A percentile compares a stretch with the other conserved stretches of the same genome.
Evolutionary conservation across 1,140 invertebrate genomes (phyloP).

Genomic region (Drosophila sp.): DNA sequence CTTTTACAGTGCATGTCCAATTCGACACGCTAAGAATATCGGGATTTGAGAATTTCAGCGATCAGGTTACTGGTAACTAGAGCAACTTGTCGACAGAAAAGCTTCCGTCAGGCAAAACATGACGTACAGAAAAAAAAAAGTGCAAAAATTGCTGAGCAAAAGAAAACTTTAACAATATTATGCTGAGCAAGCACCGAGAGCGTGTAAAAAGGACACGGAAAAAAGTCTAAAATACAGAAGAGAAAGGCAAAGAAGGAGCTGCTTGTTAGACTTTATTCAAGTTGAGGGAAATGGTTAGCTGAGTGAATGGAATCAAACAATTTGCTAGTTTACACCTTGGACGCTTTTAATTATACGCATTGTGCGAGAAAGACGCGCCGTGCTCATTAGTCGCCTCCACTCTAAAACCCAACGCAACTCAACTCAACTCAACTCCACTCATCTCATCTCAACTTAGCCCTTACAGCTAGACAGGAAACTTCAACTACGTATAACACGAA

Average conservation of each 20-base stretch:
- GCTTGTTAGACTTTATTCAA: conserved; percentile 25
- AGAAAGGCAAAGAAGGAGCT: not conserved
- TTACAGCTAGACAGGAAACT: conserved; percentile 41
- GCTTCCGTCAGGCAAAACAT: conserved; percentile 47
- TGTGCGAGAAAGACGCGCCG: conserved; percentile 52
- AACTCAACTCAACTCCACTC: not conserved
- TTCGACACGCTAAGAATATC: conserved; percentile 30
- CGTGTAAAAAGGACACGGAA: conserved; percentile 34
- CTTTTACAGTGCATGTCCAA: conserved; percentile 10
- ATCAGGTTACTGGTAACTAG: conserved; percentile 51
- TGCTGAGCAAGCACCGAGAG: conserved; percentile 62
- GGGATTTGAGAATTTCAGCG: conserved; percentile 20
- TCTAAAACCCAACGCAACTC: not conserved
- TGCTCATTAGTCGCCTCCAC: conserved; percentile 61
- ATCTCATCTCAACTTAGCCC: not conserved
- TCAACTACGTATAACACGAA: conserved; percentile 50
- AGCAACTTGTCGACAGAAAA: conserved; percentile 56
- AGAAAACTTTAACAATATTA: conserved; percentile 76
- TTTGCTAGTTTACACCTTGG: conserved; percentile 82
- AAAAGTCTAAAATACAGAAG: conserved; percentile 17
- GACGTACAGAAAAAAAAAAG: conserved; percentile 46
- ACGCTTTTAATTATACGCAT: conserved; percentile 82
- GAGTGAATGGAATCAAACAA: conserved; percentile 80
- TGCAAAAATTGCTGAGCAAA: conserved; percentile 64
- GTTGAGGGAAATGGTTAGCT: conserved; percentile 34